Percentiles rank a stretch among this genome's conserved stretches.
Evolutionary conservation across 2,113 vertebrate genomes (phyloP).

Genomic region (Empidonax traillii): DNA sequence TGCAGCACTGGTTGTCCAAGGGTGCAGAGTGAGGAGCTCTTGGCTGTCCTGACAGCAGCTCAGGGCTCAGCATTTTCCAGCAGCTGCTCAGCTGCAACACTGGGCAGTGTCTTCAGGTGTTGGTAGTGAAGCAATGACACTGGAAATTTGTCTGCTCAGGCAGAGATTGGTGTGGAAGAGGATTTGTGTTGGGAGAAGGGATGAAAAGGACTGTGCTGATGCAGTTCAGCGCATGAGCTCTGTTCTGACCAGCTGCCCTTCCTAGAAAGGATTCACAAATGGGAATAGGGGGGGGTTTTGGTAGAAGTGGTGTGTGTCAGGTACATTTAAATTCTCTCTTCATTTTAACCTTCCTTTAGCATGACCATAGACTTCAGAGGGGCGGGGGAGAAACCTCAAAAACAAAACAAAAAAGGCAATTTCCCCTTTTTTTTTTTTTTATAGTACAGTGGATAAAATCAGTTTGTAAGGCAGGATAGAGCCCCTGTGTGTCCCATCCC

Average conservation of each 20-base stretch:
- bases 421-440: background rate
- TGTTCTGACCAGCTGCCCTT: background rate
- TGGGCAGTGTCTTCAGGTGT: background rate
- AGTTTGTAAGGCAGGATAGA: background rate
- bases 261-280: background rate
- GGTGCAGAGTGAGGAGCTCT: background rate
- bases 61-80: background rate
- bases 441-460: background rate
- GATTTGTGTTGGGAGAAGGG: background rate
- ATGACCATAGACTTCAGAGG: background rate
- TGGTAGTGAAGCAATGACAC: background rate
- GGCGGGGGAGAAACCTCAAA: too few relatives aligned
- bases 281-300: accelerated
- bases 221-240: background rate
- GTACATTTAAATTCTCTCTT: background rate
- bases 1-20: background rate
- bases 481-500: background rate
- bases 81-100: background rate
- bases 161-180: background rate
- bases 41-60: background rate
- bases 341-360: background rate
- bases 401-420: background rate
- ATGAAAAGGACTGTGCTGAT: background rate
- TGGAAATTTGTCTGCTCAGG: background rate
- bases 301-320: background rate